These are phyloP conservation scores for Nematopogon swammerdamellus DNA, from an alignment of 2,888 invertebrate genomes.

Conservation along the genomic window DNA sequence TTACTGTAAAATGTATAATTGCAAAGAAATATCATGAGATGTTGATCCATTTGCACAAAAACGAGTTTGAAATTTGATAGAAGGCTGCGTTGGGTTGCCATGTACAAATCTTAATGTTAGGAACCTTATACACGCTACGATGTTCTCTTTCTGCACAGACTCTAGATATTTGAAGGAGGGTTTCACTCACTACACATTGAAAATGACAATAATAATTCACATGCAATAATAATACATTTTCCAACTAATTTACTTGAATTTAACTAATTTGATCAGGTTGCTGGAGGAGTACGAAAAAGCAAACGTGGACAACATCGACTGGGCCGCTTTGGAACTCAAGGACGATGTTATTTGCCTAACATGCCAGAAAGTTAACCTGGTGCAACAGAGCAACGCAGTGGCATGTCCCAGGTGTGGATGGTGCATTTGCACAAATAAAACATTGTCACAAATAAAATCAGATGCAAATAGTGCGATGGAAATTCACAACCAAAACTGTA, in stretches of 20 bases:
- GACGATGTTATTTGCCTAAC: constrained; percentile 49
- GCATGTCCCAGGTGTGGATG: constrained; percentile 33
- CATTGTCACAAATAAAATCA: constrained; percentile 25
- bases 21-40: no score
- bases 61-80: no score
- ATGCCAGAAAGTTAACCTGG: constrained; percentile 41
- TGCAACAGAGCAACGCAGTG: constrained; percentile 16
- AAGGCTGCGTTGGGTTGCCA: no score
- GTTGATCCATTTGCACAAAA: no score
- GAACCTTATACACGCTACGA: background rate
- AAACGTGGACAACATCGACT: constrained; percentile 32
- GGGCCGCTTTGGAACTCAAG: constrained; percentile 32
- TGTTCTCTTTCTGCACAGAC: background rate
- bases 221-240: background rate
- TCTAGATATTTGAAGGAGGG: no score
- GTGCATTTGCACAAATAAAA: constrained; percentile 23
- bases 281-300: constrained; percentile 40
- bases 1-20: no score
- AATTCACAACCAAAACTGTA: constrained; percentile 26
- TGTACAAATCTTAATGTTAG: no score
- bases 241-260: background rate
- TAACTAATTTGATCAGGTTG: constrained; percentile 28
- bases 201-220: background rate
- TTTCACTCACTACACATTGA: no score
- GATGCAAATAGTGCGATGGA: constrained; percentile 25